phyloP scores from a whole-genome alignment of 2,888 invertebrate species.

The Pristionchus arcanus region DNA sequence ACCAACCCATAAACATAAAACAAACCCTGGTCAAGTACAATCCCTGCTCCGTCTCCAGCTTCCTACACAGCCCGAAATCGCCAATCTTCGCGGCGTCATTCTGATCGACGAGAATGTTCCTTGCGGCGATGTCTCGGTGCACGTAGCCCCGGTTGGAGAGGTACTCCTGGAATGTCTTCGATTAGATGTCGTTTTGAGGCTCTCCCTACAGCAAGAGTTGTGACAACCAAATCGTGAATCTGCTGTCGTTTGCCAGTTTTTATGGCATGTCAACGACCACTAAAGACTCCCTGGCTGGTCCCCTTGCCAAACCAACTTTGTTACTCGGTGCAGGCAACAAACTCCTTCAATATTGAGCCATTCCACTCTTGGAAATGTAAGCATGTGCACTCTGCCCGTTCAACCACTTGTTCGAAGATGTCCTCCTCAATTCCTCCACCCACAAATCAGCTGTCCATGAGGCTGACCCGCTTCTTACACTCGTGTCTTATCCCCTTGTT shows the following conservation, averaged over 20 bases:
- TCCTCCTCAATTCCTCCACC: not conserved
- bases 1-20: not conserved
- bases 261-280: too few species aligned
- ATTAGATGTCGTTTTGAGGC: too few species aligned
- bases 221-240: too few species aligned
- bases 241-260: too few species aligned
- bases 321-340: too few species aligned
- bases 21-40: constrained; percentile 40
- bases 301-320: too few species aligned
- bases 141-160: constrained; percentile 33
- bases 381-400: too few species aligned
- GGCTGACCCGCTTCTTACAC: not conserved
- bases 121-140: constrained; percentile 49
- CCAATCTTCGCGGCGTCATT: constrained; percentile 41
- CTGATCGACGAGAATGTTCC: constrained; percentile 45
- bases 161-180: not conserved
- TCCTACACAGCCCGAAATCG: constrained; percentile 50
- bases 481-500: not conserved
- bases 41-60: constrained; percentile 27
- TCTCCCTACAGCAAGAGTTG: too few species aligned
- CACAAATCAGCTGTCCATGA: not conserved
- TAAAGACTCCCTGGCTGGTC: too few species aligned
- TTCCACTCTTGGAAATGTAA: too few species aligned
- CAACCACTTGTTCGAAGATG: too few species aligned
- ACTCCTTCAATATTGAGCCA: too few species aligned